Evolutionary conservation across 2,888 invertebrate genomes (phyloP).

Genomic region (Helicoverpa assulta): DNA sequence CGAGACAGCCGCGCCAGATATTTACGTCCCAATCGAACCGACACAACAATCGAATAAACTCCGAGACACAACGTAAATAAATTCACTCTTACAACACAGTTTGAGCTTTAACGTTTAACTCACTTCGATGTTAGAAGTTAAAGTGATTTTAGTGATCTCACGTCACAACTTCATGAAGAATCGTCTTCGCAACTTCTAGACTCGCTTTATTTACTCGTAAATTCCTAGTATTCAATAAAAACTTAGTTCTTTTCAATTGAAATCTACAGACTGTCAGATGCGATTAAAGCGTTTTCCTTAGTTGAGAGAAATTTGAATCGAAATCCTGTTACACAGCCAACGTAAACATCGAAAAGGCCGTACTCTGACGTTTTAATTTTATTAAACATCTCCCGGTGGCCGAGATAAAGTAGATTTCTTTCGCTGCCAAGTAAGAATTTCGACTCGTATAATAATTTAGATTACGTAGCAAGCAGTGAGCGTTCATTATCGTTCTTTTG

Average conservation of each 20-base stretch:
- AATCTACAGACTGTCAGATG: slow-evolving; percentile 65
- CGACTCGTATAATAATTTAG: slow-evolving; percentile 90
- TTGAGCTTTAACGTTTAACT: slow-evolving; percentile 48
- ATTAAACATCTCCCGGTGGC: slow-evolving; percentile 86
- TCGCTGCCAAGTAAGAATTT: slow-evolving; percentile 88
- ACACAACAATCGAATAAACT: slow-evolving; percentile 61
- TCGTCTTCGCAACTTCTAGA: slow-evolving; percentile 65
- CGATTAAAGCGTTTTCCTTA: slow-evolving; percentile 73
- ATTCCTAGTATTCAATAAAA: slow-evolving; percentile 56
- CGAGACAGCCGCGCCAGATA: slow-evolving; percentile 53
- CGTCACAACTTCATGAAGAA: slow-evolving; percentile 63
- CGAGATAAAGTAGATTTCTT: slow-evolving; percentile 89
- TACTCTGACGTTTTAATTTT: slow-evolving; percentile 87
- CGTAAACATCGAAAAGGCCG: slow-evolving; percentile 83
- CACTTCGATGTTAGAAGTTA: slow-evolving; percentile 56
- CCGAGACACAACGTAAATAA: slow-evolving; percentile 58
- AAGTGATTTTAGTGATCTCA: slow-evolving; percentile 68
- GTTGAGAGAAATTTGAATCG: slow-evolving; percentile 79
- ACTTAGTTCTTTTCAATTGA: slow-evolving; percentile 58
- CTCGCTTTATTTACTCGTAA: slow-evolving; percentile 63
- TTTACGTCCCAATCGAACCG: slow-evolving; percentile 58
- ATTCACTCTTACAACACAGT: slow-evolving; percentile 47
- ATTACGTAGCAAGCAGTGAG: slow-evolving; percentile 90
- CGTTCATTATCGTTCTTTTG: slow-evolving; percentile 91
- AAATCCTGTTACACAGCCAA: slow-evolving; percentile 81